Evolutionary conservation across 1,140 invertebrate species (phyloP), one percentile per base, ranked within the genome.

Genomic region (Apis florea): DNA sequence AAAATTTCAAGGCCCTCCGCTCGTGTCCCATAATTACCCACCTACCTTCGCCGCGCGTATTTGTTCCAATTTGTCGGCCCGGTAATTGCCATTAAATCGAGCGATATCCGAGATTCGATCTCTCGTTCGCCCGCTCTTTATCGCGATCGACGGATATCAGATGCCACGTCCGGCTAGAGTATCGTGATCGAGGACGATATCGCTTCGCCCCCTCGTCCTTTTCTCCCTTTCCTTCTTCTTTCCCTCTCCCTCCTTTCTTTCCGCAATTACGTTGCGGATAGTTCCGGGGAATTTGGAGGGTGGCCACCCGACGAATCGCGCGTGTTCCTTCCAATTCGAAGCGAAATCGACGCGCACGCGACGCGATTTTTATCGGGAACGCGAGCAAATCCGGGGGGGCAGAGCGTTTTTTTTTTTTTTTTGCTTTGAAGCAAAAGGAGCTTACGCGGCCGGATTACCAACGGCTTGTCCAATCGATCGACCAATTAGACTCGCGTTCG

Each of bases 81-180:
- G 51, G 75, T 89, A 90, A 90, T 90, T 90, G 83, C 79, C 82
- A 83, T 90, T 90, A 89, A 90, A 89, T 90, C 83, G 88, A 24
- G 70, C n/a, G 31, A 40, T 75, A 63, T 53, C 47, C 79, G 49
- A 88, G 86, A 89, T 90, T 66, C 68, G 79, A 90, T 90, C 89
- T 85, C 21, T 59, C 24, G 40, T 68, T 77, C 83, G 83, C 88
- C 84, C 79, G 85, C 84, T 75, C 83, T 84, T 82, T 86, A 89
- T 89, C 85, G 49, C 40, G 73, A 88, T 88, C 87, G 75, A 80
- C 53, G 51, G 12, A 54, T 87, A 84, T 87, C 87, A 75, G 85
- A 89, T 85, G 75, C 70, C 58, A 78, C 58, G 87, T 85, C 83
- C 71, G 72, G 89, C 84, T 83, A 83, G 87, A 87, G 85, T 26